These are phyloP conservation scores for Choloepus didactylus DNA, from an alignment of 2,797 vertebrate genomes.

Conservation along the genomic window DNA sequence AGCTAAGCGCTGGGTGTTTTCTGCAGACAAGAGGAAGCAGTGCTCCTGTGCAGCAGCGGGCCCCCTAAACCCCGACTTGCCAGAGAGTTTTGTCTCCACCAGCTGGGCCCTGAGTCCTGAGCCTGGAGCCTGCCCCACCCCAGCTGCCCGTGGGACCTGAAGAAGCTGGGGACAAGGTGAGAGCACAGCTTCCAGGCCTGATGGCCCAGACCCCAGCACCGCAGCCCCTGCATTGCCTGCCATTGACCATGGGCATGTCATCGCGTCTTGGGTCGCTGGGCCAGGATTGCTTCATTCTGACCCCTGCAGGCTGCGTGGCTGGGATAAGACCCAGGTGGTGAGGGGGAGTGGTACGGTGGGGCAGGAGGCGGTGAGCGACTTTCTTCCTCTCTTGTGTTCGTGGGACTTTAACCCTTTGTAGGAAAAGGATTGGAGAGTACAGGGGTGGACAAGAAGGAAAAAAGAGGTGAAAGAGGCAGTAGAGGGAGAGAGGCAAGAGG, in stretches of 20 bases:
- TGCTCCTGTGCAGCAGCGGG: fast-evolving
- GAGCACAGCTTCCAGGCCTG: neutral
- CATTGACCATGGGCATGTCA: neutral
- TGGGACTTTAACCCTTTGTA: neutral
- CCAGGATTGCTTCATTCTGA: neutral
- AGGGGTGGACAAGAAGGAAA: neutral
- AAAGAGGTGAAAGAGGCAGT: neutral
- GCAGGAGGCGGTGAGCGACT: fast-evolving
- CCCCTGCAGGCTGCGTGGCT: fast-evolving
- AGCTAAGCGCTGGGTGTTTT: neutral
- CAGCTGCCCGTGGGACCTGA: neutral
- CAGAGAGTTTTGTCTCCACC: neutral
- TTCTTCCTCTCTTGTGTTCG: neutral
- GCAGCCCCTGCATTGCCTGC: neutral
- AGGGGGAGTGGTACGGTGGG: too few species aligned
- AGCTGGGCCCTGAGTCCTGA: neutral
- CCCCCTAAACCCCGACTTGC: fast-evolving
- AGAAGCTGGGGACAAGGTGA: neutral
- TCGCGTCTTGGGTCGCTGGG: neutral
- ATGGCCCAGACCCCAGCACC: neutral
- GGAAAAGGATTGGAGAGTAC: neutral
- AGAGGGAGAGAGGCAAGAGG: neutral
- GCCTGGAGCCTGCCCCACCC: neutral
- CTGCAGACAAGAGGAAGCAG: neutral
- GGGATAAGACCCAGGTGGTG: neutral